A percentile compares a stretch with the other conserved stretches of the same genome.
These are phyloP conservation scores for Syngnathus typhle DNA, from an alignment of 2,113 vertebrate species.

Conservation along the genomic window DNA sequence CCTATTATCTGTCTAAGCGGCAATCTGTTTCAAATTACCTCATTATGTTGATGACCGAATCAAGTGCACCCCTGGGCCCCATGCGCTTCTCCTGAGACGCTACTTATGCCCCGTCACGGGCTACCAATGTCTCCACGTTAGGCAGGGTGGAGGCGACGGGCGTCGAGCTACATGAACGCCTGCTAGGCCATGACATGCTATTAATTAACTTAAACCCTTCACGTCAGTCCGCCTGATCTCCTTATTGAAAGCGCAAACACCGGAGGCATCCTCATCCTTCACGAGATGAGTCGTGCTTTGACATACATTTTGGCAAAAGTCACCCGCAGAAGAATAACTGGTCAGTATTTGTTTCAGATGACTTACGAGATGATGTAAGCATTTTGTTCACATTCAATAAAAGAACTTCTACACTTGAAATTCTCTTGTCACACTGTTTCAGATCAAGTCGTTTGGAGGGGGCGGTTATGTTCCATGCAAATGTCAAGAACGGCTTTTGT, in stretches of 20 bases:
- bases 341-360: background rate
- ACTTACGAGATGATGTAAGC: background rate
- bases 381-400: background rate
- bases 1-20: conserved; percentile 66
- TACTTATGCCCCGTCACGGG: conserved; percentile 66
- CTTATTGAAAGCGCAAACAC: conserved; percentile 41
- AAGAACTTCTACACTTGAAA: background rate
- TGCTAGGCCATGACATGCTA: conserved; percentile 45
- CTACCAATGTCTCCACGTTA: conserved; percentile 35
- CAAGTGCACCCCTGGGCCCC: conserved; percentile 63
- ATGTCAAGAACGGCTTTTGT: background rate
- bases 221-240: conserved; percentile 37
- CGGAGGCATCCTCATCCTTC: conserved; percentile 21
- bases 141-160: conserved; percentile 39
- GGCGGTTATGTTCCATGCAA: background rate
- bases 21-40: conserved; percentile 70
- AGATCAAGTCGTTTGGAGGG: background rate
- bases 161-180: conserved; percentile 41
- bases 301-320: conserved; percentile 13
- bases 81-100: conserved; percentile 48
- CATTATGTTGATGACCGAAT: conserved; percentile 71
- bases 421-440: background rate
- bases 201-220: conserved; percentile 60
- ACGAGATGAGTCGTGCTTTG: conserved; percentile 6
- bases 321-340: background rate